Conservation (phyloP, 2,113 vertebrate species). For the Cyphomyrus discorhynchus region DNA sequence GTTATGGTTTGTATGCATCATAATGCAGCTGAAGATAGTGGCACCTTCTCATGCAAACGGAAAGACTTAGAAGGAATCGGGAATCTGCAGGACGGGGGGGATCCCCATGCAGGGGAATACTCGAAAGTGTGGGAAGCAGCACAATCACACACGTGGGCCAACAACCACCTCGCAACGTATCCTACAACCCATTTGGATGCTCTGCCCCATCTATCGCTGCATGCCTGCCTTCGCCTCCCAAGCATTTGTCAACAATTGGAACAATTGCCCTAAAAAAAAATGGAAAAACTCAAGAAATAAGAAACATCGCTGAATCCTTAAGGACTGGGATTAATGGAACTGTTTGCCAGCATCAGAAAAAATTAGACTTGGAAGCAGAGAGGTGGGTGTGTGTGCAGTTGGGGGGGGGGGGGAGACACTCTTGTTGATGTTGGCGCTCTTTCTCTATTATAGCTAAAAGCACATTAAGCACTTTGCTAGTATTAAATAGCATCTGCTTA, state of each 20-base stretch:
- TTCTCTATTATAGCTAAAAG: constrained; percentile 9
- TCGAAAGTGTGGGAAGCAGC: background rate
- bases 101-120: background rate
- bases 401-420: background rate
- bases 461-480: constrained; percentile 12
- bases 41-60: background rate
- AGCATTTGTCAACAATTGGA: background rate
- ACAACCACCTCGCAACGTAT: too few relatives aligned
- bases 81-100: background rate
- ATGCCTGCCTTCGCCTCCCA: background rate
- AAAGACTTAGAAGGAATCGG: background rate
- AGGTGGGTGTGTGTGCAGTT: background rate
- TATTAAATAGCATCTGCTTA: constrained; percentile 15
- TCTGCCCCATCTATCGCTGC: background rate
- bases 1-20: background rate
- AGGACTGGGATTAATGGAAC: background rate
- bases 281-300: background rate
- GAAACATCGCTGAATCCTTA: background rate
- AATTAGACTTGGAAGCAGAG: background rate
- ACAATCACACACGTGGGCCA: background rate
- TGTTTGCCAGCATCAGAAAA: background rate
- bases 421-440: constrained; percentile 6
- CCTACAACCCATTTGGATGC: background rate
- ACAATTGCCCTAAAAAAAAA: background rate
- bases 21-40: background rate